Evolutionary conservation across 2,797 vertebrate species (phyloP), one percentile per base, ranked within the genome.

Genomic region (Epinephelus malabaricus): DNA sequence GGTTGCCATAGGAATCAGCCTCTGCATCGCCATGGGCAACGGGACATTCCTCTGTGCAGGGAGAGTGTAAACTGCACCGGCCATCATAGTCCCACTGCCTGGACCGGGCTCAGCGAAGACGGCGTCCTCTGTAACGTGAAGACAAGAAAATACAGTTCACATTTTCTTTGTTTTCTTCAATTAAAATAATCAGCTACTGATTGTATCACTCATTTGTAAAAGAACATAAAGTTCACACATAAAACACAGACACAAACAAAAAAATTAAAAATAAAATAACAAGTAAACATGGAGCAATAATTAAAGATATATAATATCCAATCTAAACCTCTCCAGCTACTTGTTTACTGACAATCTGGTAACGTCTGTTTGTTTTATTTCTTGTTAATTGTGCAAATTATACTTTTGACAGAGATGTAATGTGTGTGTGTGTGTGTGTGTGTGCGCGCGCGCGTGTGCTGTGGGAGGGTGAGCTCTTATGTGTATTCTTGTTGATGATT

Each of bases 21-120:
- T 92, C 87, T 94, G 92, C 91, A 91, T 94, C 46, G 91, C 92
- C 82, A 90, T 61, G 76, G 93, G 94, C 89, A 92, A 86, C 80
- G 92, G 91, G 87, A 90, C 83, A 53, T 90, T 94, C 82, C 92
- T 92, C 81, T 92, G 93, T 0, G 94, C 92, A 2, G 94, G 94
- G 11, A 95, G 94, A 15, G 94, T 95, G 89, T 94, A 95, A 17
- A 95, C 93, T 17, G 89, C 97, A 0, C 97, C 97, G 82, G 97
- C 96, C 45, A 92, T 93, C 38, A 97, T 95, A 0, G 95, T 94
- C 53, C 84, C 86, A 0, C 84, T 81, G 0, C 96, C 95, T 0
- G 76, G 88, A 3, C 89, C 86, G 0, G 95, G 95, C 88, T 99
- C 98, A 1, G 94, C 97, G 85, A 99, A 99, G 72, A 99, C 98